Evolutionary conservation across 2,797 vertebrate species (phyloP).

Genomic region (Chaenodraco wilsoni): DNA sequence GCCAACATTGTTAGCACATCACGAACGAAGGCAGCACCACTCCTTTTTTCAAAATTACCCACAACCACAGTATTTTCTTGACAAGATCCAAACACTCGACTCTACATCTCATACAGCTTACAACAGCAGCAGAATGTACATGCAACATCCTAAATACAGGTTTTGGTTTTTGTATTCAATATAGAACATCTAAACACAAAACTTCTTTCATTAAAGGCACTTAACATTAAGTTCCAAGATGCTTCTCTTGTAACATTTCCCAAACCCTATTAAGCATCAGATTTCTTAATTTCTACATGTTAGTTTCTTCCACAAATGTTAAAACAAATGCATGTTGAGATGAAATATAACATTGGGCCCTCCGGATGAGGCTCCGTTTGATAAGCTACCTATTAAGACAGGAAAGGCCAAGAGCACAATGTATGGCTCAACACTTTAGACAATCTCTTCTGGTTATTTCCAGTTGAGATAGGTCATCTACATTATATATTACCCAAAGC

Average conservation of each 20-base stretch:
- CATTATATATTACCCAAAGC: slow-evolving; percentile 5
- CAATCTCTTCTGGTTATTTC: slow-evolving; percentile 4
- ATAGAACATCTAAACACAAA: slow-evolving; percentile 10
- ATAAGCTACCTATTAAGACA: not conserved
- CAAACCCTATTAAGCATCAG: not conserved
- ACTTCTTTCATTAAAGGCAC: slow-evolving; percentile 31
- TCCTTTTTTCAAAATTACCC: no score
- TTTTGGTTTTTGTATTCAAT: slow-evolving; percentile 27
- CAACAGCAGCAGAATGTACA: slow-evolving; percentile 9
- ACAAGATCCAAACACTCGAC: not conserved
- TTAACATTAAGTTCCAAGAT: slow-evolving; percentile 14
- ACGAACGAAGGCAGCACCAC: not conserved
- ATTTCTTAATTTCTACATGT: not conserved
- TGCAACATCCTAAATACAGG: slow-evolving; percentile 9
- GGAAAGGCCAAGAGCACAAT: slow-evolving; percentile 2
- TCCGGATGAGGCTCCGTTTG: slow-evolving; percentile 10
- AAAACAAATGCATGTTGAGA: slow-evolving; percentile 2
- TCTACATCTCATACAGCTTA: not conserved
- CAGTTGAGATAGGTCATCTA: not conserved
- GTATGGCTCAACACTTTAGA: not conserved
- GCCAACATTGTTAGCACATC: not conserved
- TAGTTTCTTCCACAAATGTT: slow-evolving; percentile 1
- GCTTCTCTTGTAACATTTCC: not conserved
- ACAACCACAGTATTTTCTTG: not conserved
- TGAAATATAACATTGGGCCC: not conserved